These are phyloP conservation scores for Loripinus fragilis DNA, from an alignment of 2,888 invertebrate genomes.

Conservation along the genomic window DNA sequence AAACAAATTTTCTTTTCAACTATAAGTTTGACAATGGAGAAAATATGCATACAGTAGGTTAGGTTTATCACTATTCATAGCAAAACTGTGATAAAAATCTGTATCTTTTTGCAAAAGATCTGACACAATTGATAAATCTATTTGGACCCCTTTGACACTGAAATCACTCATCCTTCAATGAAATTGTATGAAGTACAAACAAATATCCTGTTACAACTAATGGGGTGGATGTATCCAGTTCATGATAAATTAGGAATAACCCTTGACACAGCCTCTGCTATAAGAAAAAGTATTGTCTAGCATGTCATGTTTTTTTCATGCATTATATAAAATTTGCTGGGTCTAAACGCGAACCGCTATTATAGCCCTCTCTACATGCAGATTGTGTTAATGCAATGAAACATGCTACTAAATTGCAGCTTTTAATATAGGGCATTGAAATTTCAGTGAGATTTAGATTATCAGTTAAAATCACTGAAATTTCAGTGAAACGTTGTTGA, in stretches of 20 bases:
- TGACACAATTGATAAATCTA: slow-evolving; percentile 18
- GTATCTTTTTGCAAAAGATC: slow-evolving; percentile 1
- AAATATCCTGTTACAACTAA: slow-evolving; percentile 32
- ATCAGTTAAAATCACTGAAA: too few species aligned
- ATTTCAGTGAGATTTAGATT: too few species aligned
- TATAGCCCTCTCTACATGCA: too few species aligned
- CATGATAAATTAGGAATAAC: neutral
- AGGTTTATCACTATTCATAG: slow-evolving; percentile 16
- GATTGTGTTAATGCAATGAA: too few species aligned
- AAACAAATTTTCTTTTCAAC: slow-evolving; percentile 8
- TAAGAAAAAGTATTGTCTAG: too few species aligned
- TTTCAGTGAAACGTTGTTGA: too few species aligned
- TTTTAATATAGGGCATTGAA: too few species aligned
- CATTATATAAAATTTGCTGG: too few species aligned
- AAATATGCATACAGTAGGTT: neutral
- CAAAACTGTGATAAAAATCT: slow-evolving; percentile 21
- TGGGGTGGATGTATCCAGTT: slow-evolving; percentile 12
- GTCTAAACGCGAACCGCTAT: too few species aligned
- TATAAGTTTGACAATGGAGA: slow-evolving; percentile 9
- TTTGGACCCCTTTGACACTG: slow-evolving; percentile 16
- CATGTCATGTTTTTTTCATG: too few species aligned
- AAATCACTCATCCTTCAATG: slow-evolving; percentile 13
- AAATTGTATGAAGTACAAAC: slow-evolving; percentile 34
- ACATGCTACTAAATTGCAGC: too few species aligned
- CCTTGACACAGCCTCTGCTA: too few species aligned